A percentile compares a stretch with the other conserved stretches of the same genome.
Evolutionary conservation across 1,140 invertebrate genomes (phyloP).

Genomic region (Araneus ventricosus): DNA sequence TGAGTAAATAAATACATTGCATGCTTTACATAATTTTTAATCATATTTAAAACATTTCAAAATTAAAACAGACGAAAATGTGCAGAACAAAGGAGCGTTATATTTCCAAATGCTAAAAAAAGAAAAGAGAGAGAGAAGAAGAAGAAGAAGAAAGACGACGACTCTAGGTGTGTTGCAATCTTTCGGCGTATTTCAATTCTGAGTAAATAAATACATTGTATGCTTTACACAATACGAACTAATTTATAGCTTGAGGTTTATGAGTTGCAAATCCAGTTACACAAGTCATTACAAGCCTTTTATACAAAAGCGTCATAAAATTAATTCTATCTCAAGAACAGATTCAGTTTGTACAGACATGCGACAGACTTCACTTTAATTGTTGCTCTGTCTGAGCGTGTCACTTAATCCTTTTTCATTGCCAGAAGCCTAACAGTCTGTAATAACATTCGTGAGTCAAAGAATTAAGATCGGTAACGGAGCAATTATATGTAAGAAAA

Average conservation of each 20-base stretch:
- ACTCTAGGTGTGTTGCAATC: neutral
- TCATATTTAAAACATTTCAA: too few species aligned
- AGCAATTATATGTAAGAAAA: too few species aligned
- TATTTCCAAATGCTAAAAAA: too few species aligned
- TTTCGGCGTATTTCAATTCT: neutral
- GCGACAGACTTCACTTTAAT: neutral
- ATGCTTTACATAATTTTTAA: neutral
- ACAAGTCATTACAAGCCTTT: neutral
- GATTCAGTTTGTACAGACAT: neutral
- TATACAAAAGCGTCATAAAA: neutral
- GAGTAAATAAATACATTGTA: neutral
- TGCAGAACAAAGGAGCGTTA: too few species aligned
- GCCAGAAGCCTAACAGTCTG: neutral
- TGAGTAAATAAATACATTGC: neutral
- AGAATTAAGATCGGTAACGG: too few species aligned
- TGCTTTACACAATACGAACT: neutral
- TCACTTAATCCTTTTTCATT: neutral
- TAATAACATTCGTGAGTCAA: neutral
- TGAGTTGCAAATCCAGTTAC: slow-evolving; percentile 11
- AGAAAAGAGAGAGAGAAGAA: too few species aligned
- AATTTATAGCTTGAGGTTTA: neutral
- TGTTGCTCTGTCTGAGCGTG: neutral
- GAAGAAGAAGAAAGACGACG: too few species aligned
- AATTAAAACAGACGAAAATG: too few species aligned
- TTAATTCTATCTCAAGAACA: neutral